phyloP scores from a whole-genome alignment of 2,888 invertebrate genomes.

The Chloromyia formosa region DNA sequence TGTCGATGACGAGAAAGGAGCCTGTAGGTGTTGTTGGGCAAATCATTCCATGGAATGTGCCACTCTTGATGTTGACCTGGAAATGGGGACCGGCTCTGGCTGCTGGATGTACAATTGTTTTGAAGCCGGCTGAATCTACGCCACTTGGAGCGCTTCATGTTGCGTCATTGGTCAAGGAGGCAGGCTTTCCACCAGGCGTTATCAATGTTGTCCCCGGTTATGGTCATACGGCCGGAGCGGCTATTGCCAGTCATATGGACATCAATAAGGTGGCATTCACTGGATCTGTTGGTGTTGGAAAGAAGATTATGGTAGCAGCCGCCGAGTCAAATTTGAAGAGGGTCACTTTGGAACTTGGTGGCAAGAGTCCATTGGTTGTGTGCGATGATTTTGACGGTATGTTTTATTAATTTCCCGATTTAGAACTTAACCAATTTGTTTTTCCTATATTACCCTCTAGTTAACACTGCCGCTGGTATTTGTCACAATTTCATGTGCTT shows the following conservation, averaged over 20 bases:
- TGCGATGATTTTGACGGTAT: conserved; percentile 82
- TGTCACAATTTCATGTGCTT: conserved; percentile 74
- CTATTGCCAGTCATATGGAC: conserved; percentile 73
- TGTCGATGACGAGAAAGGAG: conserved; percentile 75
- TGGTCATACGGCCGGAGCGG: conserved; percentile 79
- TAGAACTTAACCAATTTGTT: background rate
- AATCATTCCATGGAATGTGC: conserved; percentile 87
- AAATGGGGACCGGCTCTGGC: conserved; percentile 76
- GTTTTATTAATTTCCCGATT: conserved; percentile 54
- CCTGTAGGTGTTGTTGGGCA: conserved; percentile 83
- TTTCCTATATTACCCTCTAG: too few species aligned
- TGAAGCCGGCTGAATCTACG: conserved; percentile 89
- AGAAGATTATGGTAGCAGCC: conserved; percentile 68
- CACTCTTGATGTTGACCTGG: conserved; percentile 84
- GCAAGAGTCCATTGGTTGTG: conserved; percentile 87
- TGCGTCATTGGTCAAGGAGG: conserved; percentile 78
- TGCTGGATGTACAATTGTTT: conserved; percentile 75
- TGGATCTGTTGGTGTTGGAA: conserved; percentile 72
- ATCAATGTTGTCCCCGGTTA: conserved; percentile 79
- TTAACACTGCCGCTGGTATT: conserved; percentile 70
- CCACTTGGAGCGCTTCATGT: conserved; percentile 80
- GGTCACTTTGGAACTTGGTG: conserved; percentile 86
- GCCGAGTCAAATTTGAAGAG: conserved; percentile 82
- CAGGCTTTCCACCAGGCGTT: conserved; percentile 82
- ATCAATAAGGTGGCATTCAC: conserved; percentile 83